Conservation (phyloP, 2,888 invertebrate genomes). For the Amblyteles armatorius region DNA sequence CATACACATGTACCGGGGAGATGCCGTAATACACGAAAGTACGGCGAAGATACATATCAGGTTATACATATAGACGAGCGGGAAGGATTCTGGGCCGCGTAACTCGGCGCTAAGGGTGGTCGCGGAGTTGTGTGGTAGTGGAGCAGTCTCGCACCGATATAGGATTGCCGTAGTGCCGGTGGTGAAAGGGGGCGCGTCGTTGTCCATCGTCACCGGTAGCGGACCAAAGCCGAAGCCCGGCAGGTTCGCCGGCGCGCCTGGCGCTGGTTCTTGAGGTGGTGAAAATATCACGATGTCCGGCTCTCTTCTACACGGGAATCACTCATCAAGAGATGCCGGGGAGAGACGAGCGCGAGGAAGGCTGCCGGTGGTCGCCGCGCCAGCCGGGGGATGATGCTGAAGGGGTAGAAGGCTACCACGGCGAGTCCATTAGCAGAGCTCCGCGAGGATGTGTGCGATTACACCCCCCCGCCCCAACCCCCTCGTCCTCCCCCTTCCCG, state of each 20-base stretch:
- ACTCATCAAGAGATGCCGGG: conserved; percentile 58
- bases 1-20: background rate
- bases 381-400: conserved; percentile 68
- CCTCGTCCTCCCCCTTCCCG: conserved; percentile 48
- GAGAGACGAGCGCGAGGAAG: conserved; percentile 49
- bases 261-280: conserved; percentile 73
- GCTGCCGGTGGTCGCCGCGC: conserved; percentile 56
- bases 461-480: conserved; percentile 72
- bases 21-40: conserved; percentile 58
- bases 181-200: conserved; percentile 30
- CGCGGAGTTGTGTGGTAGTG: conserved; percentile 11
- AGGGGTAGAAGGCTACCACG: conserved; percentile 53
- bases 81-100: conserved; percentile 58
- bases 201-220: conserved; percentile 33
- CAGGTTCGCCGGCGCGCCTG: background rate
- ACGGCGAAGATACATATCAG: conserved; percentile 65
- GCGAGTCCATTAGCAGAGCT: conserved; percentile 82
- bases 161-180: conserved; percentile 31
- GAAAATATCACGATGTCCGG: conserved; percentile 78
- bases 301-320: conserved; percentile 63
- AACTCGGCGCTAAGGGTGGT: conserved; percentile 52
- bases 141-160: conserved; percentile 50
- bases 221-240: conserved; percentile 13
- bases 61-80: conserved; percentile 62
- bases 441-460: conserved; percentile 82